A percentile compares a stretch with the other conserved stretches of the same genome.
These are phyloP conservation scores for Ennomos erosarius DNA, from an alignment of 2,888 invertebrate genomes.

Conservation along the genomic window DNA sequence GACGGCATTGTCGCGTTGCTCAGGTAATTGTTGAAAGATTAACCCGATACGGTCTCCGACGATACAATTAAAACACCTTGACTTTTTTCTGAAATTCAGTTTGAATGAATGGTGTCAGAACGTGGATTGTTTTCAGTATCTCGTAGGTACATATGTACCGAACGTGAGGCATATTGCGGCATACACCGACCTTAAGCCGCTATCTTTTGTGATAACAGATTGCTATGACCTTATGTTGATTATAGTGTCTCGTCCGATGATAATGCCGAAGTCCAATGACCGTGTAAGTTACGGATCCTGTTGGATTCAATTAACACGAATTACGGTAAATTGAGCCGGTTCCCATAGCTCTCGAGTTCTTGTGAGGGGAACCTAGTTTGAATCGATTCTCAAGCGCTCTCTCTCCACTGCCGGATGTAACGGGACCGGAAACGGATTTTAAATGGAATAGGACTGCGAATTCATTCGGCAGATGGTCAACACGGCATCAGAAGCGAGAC, in stretches of 20 bases:
- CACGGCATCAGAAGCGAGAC: slow-evolving; percentile 54
- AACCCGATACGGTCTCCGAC: slow-evolving; percentile 75
- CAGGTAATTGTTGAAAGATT: slow-evolving; percentile 78
- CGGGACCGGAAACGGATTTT: slow-evolving; percentile 74
- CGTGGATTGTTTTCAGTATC: slow-evolving; percentile 35
- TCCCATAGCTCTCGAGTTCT: slow-evolving; percentile 56
- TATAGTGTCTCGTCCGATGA: slow-evolving; percentile 68
- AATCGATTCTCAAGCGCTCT: slow-evolving; percentile 69
- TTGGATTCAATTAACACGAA: slow-evolving; percentile 36
- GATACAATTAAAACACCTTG: slow-evolving; percentile 78
- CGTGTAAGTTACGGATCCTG: slow-evolving; percentile 55
- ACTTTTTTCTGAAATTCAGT: slow-evolving; percentile 54
- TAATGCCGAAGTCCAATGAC: slow-evolving; percentile 79
- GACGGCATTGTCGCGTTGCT: slow-evolving; percentile 64
- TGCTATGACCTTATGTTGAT: slow-evolving; percentile 78
- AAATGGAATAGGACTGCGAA: slow-evolving; percentile 63
- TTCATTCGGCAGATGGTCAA: slow-evolving; percentile 67
- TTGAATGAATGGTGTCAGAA: slow-evolving; percentile 52
- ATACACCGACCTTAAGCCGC: slow-evolving; percentile 72
- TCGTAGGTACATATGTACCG: slow-evolving; percentile 29
- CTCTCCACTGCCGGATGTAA: slow-evolving; percentile 76
- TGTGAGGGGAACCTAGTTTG: slow-evolving; percentile 53
- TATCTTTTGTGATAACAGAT: slow-evolving; percentile 78
- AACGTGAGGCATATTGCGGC: slow-evolving; percentile 63
- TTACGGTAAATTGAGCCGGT: slow-evolving; percentile 40